Conservation (phyloP, 2,888 invertebrate genomes). For the Caenorhabditis parvicauda region DNA sequence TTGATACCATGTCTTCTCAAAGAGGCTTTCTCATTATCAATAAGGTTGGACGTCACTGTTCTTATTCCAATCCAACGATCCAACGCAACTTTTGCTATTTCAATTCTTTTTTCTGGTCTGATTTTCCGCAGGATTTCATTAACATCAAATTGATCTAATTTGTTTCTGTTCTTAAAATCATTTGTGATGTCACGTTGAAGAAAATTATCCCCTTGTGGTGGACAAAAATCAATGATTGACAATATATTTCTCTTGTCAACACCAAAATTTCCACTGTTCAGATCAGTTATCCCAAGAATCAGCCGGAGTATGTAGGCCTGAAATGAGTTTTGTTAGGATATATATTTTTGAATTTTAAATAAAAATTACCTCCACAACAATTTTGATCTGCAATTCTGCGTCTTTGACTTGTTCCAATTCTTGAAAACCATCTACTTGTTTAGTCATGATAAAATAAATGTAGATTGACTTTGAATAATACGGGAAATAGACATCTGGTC, state of each 20-base stretch:
- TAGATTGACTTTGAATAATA: constrained; percentile 3
- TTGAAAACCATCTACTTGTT: constrained; percentile 4
- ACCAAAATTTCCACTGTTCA: constrained; percentile 2
- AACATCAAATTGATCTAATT: neutral
- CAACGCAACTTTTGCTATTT: constrained; percentile 1
- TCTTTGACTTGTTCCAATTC: constrained; percentile 4
- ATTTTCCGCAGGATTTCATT: constrained; percentile 1
- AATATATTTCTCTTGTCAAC: constrained; percentile 4
- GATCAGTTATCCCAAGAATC: constrained; percentile 3
- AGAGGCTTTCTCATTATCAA: constrained; percentile 5
- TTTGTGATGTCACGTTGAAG: neutral
- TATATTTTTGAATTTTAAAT: constrained; percentile 5
- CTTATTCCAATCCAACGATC: constrained; percentile 3
- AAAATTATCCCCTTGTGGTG: neutral
- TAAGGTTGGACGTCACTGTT: constrained; percentile 1
- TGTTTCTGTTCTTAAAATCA: neutral
- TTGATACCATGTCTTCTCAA: constrained; percentile 2
- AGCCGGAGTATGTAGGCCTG: constrained; percentile 5
- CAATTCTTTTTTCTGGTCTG: constrained; percentile 5
- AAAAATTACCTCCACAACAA: constrained; percentile 9
- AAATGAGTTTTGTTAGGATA: constrained; percentile 4
- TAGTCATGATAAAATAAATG: constrained; percentile 4
- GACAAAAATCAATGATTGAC: constrained; percentile 9
- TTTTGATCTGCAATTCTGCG: constrained; percentile 5
- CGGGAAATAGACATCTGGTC: constrained; percentile 6